Evolutionary conservation across 2,113 vertebrate species (phyloP).

Genomic region (Pitta sordida): DNA sequence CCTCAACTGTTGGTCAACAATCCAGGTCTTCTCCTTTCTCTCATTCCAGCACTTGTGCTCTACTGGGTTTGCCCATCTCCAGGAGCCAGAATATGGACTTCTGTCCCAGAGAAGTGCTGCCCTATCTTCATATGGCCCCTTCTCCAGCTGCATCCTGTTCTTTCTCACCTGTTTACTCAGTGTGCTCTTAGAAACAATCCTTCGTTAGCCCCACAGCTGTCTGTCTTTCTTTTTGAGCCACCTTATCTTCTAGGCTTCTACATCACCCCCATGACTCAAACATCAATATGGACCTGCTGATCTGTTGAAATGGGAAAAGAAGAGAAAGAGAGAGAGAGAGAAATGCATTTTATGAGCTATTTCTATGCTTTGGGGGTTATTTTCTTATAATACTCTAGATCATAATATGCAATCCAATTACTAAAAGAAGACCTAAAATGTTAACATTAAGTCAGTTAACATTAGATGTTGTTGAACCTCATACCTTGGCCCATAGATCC

Average conservation of each 20-base stretch:
- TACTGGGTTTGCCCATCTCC: neutral
- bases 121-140: neutral
- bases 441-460: neutral
- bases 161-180: neutral
- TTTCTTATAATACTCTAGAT: neutral
- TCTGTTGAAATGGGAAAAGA: neutral
- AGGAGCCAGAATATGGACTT: neutral
- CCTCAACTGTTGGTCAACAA: neutral
- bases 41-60: neutral
- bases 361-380: neutral
- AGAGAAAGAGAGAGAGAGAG: neutral
- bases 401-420: neutral
- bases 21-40: neutral
- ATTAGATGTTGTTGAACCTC: neutral
- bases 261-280: neutral
- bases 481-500: neutral
- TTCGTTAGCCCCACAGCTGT: neutral
- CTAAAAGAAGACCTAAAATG: neutral
- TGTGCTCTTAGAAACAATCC: neutral
- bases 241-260: neutral
- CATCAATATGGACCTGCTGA: neutral
- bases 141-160: neutral
- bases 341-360: neutral
- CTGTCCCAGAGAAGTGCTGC: neutral
- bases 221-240: neutral